A percentile compares a stretch with the other conserved stretches of the same genome.
These are phyloP conservation scores for Cryptocephalus moraei DNA, from an alignment of 2,888 invertebrate genomes.

Conservation along the genomic window DNA sequence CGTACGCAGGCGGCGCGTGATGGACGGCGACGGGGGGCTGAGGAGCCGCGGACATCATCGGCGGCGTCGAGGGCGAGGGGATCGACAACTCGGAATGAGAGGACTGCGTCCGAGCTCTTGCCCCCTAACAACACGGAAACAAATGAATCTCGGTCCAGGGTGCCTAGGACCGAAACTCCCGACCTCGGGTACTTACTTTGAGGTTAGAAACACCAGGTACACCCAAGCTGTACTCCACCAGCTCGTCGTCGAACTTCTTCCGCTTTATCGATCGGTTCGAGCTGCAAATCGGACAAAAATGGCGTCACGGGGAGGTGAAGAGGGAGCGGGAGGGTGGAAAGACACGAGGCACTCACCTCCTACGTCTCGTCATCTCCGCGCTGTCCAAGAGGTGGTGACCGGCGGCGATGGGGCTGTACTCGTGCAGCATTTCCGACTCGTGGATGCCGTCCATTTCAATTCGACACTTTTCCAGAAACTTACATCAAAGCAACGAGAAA, in stretches of 20 bases:
- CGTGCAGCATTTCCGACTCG: slow-evolving; percentile 26
- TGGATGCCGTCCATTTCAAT: slow-evolving; percentile 19
- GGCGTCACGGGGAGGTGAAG: slow-evolving; percentile 3
- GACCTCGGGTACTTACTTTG: slow-evolving; percentile 23
- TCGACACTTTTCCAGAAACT: no score
- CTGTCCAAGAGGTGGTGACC: slow-evolving; percentile 23
- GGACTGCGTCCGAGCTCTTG: slow-evolving; percentile 36
- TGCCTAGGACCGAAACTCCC: not conserved
- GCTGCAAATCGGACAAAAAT: slow-evolving; percentile 38
- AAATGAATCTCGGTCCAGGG: not conserved
- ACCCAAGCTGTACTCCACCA: slow-evolving; percentile 83
- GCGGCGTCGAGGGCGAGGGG: slow-evolving; percentile 24
- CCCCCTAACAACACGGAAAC: slow-evolving; percentile 26
- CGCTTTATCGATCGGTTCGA: slow-evolving; percentile 92
- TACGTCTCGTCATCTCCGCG: slow-evolving; percentile 30
- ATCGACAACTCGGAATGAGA: slow-evolving; percentile 32
- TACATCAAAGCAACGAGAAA: no score
- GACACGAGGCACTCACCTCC: slow-evolving; percentile 24
- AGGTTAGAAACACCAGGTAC: slow-evolving; percentile 43
- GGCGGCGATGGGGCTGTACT: slow-evolving; percentile 19
- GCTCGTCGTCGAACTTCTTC: slow-evolving; percentile 92
- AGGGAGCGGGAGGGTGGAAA: not conserved
- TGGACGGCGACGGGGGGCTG: slow-evolving; percentile 27
- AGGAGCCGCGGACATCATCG: slow-evolving; percentile 19
- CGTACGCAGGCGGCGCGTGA: slow-evolving; percentile 22